These are phyloP conservation scores for Apodemus agrarius DNA, from an alignment of 2,797 vertebrate species.

Conservation along the genomic window DNA sequence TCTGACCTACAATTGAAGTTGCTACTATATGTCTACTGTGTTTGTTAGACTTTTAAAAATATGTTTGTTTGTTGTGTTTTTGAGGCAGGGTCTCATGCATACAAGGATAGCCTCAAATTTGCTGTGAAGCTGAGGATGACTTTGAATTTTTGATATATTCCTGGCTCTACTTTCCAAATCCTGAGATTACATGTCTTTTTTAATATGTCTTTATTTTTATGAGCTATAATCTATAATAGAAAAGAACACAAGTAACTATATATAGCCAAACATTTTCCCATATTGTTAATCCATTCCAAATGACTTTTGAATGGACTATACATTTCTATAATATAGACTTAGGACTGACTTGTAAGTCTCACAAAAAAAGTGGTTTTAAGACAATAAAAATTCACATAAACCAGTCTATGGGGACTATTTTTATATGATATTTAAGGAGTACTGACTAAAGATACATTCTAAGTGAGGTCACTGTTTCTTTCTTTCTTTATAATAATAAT, in stretches of 20 bases:
- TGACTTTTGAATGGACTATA: not conserved
- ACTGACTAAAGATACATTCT: not conserved
- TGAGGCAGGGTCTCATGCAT: not conserved
- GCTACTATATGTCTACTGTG: not conserved
- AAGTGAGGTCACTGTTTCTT: not conserved
- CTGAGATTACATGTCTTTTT: not conserved
- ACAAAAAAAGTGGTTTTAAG: not conserved
- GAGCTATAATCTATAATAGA: not conserved
- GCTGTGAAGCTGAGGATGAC: not conserved
- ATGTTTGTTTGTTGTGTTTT: not conserved
- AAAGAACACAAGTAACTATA: not conserved
- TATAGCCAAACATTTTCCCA: not conserved
- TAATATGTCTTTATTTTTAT: slow-evolving; percentile 7
- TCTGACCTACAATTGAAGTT: not conserved
- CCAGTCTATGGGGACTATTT: not conserved
- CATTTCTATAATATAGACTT: not conserved
- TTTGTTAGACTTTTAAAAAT: not conserved
- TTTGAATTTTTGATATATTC: not conserved
- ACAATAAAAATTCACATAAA: not conserved
- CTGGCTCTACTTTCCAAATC: not conserved
- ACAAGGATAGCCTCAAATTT: not conserved
- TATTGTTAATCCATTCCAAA: not conserved
- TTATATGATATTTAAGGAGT: not conserved
- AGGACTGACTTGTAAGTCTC: not conserved
- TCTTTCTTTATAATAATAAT: not conserved